phyloP scores from a whole-genome alignment of 2,888 invertebrate genomes.

The Norana najaformis region DNA sequence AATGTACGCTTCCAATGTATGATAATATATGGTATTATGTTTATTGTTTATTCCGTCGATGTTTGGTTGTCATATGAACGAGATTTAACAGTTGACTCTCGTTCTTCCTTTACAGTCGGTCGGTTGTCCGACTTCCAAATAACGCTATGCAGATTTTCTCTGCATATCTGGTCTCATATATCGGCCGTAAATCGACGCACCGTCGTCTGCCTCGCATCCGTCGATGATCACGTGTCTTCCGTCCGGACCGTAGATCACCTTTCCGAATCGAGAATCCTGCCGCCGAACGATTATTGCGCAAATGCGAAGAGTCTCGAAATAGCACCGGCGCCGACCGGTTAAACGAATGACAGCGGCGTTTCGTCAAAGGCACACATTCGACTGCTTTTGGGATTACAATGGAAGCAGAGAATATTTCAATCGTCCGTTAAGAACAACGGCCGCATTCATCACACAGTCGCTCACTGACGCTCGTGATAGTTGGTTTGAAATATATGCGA shows the following conservation, averaged over 20 bases:
- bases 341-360: neutral
- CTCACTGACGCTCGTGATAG: no score
- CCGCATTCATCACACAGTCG: neutral
- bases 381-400: neutral
- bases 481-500: no score
- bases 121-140: neutral
- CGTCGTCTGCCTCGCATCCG: neutral
- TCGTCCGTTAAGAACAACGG: neutral
- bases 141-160: no score
- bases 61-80: neutral
- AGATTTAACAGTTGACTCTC: neutral
- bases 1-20: no score
- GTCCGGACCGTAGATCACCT: neutral
- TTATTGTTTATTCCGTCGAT: neutral
- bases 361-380: neutral
- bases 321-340: neutral
- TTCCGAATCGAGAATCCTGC: neutral
- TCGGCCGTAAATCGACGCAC: neutral
- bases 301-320: neutral
- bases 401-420: neutral
- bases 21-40: no score
- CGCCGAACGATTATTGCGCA: neutral
- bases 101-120: neutral
- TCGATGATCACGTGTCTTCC: neutral
- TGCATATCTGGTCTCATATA: neutral